Percentiles rank a stretch among this genome's conserved stretches.
Conservation (phyloP, 2,888 invertebrate genomes). For the Sarcophaga carnaria region DNA sequence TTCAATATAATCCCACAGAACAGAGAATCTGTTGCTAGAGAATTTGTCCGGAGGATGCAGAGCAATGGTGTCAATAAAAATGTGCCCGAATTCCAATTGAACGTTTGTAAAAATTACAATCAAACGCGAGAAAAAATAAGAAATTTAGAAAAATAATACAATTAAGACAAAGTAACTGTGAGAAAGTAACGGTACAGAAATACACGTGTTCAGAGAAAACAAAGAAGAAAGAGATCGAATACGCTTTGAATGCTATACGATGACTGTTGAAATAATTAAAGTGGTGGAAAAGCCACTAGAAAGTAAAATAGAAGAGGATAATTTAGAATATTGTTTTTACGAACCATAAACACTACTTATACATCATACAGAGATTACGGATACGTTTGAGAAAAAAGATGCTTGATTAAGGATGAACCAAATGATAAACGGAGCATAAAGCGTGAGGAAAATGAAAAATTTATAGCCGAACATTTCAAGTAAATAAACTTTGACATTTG, state of each 20-base stretch:
- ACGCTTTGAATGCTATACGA: too few species aligned
- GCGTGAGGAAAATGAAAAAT: constrained; percentile 23
- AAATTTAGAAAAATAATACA: too few species aligned
- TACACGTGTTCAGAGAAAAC: too few species aligned
- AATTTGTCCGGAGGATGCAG: not conserved
- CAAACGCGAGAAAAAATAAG: too few species aligned
- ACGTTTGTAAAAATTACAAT: too few species aligned
- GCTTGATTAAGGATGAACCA: constrained; percentile 35
- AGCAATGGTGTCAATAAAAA: not conserved
- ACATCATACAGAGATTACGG: not conserved
- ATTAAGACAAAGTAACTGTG: too few species aligned
- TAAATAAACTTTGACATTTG: constrained; percentile 7
- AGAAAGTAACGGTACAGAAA: too few species aligned
- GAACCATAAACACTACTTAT: not conserved
- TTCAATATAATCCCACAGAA: constrained; percentile 4
- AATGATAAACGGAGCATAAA: constrained; percentile 2
- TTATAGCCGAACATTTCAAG: constrained; percentile 19
- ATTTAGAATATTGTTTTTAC: not conserved
- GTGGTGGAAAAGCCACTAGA: constrained; percentile 2
- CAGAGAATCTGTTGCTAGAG: not conserved
- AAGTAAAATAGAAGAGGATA: not conserved
- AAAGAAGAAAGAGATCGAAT: too few species aligned
- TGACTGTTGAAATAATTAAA: constrained; percentile 70
- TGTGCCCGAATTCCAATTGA: too few species aligned
- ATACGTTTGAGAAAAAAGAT: not conserved